phyloP scores from a whole-genome alignment of 2,113 vertebrate species.

The Nerophis lumbriciformis region DNA sequence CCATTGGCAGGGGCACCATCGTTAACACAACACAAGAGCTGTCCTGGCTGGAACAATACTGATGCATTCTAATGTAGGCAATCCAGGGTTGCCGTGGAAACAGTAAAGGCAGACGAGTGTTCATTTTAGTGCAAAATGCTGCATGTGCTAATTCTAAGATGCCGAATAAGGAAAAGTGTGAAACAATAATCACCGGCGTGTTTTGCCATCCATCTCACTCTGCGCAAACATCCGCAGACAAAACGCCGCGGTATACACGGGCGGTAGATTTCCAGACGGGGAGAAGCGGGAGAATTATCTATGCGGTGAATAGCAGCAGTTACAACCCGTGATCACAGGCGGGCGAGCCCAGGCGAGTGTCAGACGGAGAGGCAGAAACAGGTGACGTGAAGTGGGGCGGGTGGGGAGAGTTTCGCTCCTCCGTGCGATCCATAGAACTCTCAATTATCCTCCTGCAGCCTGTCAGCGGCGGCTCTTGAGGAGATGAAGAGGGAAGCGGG shows the following conservation, averaged over 20 bases:
- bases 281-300: slow-evolving; percentile 49
- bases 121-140: too few species aligned
- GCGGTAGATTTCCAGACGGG: slow-evolving; percentile 41
- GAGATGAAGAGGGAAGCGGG: slow-evolving; percentile 36
- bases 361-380: slow-evolving; percentile 22
- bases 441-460: slow-evolving; percentile 64
- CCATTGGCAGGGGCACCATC: too few species aligned
- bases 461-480: slow-evolving; percentile 51
- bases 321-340: slow-evolving; percentile 48
- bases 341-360: slow-evolving; percentile 31
- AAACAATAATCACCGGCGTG: background rate
- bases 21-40: too few species aligned
- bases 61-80: too few species aligned
- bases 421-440: slow-evolving; percentile 60
- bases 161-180: background rate
- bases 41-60: too few species aligned
- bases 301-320: slow-evolving; percentile 51
- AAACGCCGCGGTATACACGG: slow-evolving; percentile 22
- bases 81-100: background rate
- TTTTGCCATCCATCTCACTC: slow-evolving; percentile 3
- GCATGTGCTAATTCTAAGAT: too few species aligned
- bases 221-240: slow-evolving; percentile 7
- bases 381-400: slow-evolving; percentile 18
- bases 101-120: too few species aligned
- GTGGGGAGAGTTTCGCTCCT: slow-evolving; percentile 46